phyloP scores from a whole-genome alignment of 2,797 vertebrate genomes.

The Notolabrus celidotus region DNA sequence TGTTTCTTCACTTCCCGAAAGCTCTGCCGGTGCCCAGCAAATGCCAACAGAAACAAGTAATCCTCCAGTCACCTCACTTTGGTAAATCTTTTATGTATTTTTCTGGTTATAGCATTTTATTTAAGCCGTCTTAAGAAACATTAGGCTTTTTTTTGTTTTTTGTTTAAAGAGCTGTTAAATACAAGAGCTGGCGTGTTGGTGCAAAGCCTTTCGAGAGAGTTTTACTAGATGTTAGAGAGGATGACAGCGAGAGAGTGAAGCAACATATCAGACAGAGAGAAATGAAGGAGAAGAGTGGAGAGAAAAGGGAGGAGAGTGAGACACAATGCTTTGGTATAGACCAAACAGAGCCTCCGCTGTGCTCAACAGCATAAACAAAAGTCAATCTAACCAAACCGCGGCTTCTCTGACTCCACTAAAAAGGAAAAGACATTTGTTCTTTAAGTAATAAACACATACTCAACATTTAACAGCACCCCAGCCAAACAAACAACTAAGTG shows the following conservation, averaged over 20 bases:
- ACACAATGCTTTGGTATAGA: constrained; percentile 13
- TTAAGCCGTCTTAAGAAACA: constrained; percentile 44
- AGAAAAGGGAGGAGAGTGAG: constrained; percentile 8
- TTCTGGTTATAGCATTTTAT: constrained; percentile 54
- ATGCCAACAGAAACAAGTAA: constrained; percentile 73
- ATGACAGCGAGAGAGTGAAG: constrained; percentile 39
- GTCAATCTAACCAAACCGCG: constrained; percentile 43
- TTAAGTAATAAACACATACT: constrained; percentile 53
- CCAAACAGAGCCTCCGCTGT: constrained; percentile 48
- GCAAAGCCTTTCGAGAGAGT: constrained; percentile 41
- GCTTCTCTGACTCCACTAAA: constrained; percentile 3
- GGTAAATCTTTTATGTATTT: constrained; percentile 48
- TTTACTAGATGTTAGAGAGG: constrained; percentile 56
- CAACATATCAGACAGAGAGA: constrained; percentile 8
- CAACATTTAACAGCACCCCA: constrained; percentile 45
- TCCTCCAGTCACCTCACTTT: constrained; percentile 53
- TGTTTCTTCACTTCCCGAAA: constrained; percentile 75
- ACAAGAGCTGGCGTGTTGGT: constrained; percentile 42
- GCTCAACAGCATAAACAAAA: constrained; percentile 48
- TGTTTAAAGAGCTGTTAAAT: constrained; percentile 62
- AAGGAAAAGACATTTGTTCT: constrained; percentile 36
- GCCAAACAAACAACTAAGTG: constrained; percentile 38
- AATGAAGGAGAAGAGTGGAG: constrained; percentile 18
- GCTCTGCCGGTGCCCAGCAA: constrained; percentile 43
- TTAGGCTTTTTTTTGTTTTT: constrained; percentile 7